phyloP scores from a whole-genome alignment of 2,797 vertebrate species.

The Pelochelys cantorii region DNA sequence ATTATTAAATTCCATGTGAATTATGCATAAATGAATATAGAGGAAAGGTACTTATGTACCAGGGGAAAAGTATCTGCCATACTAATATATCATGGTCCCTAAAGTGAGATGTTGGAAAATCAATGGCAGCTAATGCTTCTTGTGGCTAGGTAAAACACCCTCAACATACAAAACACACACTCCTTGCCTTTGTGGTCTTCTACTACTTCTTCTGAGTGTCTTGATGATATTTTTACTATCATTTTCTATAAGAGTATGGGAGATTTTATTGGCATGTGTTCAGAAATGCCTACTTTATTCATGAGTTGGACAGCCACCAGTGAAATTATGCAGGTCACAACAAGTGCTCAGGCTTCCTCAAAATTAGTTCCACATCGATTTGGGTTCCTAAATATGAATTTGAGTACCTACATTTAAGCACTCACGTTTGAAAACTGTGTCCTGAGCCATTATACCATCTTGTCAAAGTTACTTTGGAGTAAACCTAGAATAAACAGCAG shows the following conservation, averaged over 20 bases:
- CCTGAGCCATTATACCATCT: background rate
- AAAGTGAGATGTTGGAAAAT: background rate
- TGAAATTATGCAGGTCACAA: rapidly evolving
- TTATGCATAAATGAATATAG: background rate
- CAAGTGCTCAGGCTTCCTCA: background rate
- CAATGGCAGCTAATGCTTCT: background rate
- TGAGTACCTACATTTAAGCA: background rate
- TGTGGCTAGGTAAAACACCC: background rate
- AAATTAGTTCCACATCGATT: background rate
- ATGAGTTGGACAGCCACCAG: background rate
- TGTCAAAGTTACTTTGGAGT: background rate
- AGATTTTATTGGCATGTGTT: background rate
- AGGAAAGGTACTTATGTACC: background rate
- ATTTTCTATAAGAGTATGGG: rapidly evolving
- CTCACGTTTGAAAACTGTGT: background rate
- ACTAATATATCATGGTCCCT: background rate
- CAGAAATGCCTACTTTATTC: background rate
- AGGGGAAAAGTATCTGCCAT: background rate
- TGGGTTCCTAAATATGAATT: background rate
- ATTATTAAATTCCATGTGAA: slow-evolving; percentile 26
- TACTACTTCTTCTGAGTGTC: rapidly evolving
- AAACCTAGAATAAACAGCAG: background rate
- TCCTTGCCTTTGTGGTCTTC: background rate
- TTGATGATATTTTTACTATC: background rate
- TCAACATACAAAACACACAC: background rate